Base-by-base conservation (phyloP, 2,888 invertebrate species). In the Volucella zonaria region DNA sequence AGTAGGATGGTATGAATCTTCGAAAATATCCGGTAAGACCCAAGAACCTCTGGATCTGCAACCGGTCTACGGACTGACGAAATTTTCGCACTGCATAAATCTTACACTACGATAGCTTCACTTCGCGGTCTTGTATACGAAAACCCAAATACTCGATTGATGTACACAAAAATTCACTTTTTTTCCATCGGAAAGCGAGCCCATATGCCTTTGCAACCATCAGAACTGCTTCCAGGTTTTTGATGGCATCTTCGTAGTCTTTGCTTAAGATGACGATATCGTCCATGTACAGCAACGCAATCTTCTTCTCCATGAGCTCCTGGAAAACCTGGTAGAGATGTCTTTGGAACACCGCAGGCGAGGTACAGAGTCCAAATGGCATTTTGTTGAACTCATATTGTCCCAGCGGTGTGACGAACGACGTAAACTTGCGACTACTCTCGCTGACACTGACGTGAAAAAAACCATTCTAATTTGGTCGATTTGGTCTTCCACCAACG, bases 401-500 rank as follows among this genome's bases (percentile, higher is more conserved):
- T 2, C 23, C 23, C 23, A 23, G 23, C 23, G 23, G 23, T n/a
- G 40, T 64, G 47, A 51, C 64, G 42, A 64, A 64, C 18, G 64
- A 64, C 31, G 40, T 59, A 40, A 15, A 59, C 43, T 59, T 59
- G n/a, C 59, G 43, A 18, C 43, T 59, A n/a, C 18, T 18, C 42
- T 64, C 64, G 64, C n/a, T 12, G 31, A 64, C 49, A 51, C 31
- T 31, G n/a, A 59, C 59, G 43, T 59, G 43, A 14, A 59, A 59
- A 59, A 59, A 59, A 0, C 59, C 43, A n/a, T n/a, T n/a, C n/a
- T n/a, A 59, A n/a, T 12, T 15, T 14, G 18, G 45, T 62, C 47
- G 23, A 62, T 23, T 38, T 64, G 64, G 64, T 64, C 64, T 3
- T 64, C 64, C 58, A 58, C 40, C 58, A 58, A 40, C 14, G 58